Conservation (phyloP, 1,140 invertebrate species). For the Papilio dardanus region DNA sequence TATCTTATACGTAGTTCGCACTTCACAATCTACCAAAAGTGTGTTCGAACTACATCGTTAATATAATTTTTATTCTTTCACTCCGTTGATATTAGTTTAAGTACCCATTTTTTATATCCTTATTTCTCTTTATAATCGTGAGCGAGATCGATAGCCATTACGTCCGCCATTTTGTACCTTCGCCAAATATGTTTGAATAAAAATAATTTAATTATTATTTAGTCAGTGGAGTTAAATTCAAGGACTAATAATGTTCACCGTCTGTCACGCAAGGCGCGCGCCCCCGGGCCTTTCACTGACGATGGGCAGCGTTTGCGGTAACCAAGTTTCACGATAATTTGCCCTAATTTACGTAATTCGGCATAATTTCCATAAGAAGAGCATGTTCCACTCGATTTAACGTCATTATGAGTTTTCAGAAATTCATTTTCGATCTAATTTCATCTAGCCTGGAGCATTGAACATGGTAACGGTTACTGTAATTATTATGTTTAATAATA, state of each 20-base stretch:
- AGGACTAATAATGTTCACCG: constrained; percentile 65
- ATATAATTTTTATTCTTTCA: too few relatives aligned
- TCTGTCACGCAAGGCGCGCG: constrained; percentile 64
- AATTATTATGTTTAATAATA: not conserved
- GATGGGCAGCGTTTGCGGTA: constrained; percentile 58
- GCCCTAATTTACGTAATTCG: constrained; percentile 76
- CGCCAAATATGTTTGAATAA: not conserved
- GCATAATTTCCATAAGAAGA: constrained; percentile 71
- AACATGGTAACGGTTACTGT: not conserved
- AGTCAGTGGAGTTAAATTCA: constrained; percentile 59
- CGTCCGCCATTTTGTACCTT: not conserved
- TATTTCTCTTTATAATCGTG: not conserved
- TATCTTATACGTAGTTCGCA: not conserved
- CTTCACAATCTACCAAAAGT: too few relatives aligned
- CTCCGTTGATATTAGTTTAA: too few relatives aligned
- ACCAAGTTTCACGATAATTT: constrained; percentile 71
- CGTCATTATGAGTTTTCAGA: constrained; percentile 62
- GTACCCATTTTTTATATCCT: too few relatives aligned
- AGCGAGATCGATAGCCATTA: not conserved
- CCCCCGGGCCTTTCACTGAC: constrained; percentile 57
- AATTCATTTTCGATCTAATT: constrained; percentile 62
- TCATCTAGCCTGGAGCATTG: constrained; percentile 51
- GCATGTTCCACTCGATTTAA: constrained; percentile 68
- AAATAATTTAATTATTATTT: constrained; percentile 39
- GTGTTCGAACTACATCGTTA: too few relatives aligned